Evolutionary conservation across 2,888 invertebrate genomes (phyloP).

Genomic region (Tenthredo distinguenda): DNA sequence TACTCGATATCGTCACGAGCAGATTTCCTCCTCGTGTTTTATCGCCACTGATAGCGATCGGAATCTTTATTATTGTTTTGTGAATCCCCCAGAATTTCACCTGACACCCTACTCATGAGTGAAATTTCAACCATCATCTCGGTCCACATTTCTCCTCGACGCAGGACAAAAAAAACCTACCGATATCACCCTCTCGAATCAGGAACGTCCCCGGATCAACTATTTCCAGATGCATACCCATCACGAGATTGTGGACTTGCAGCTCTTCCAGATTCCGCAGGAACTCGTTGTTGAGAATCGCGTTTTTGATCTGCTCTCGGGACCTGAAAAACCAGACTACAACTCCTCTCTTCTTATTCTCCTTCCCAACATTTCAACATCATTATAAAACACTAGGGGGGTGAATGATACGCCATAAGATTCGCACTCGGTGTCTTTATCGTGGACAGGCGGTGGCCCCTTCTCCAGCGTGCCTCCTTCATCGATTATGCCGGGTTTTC

Average conservation of each 20-base stretch:
- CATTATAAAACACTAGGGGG: too few species aligned
- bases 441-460: constrained; percentile 70
- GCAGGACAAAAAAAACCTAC: background rate
- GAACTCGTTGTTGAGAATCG: constrained; percentile 90
- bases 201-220: constrained; percentile 86
- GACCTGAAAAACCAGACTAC: constrained; percentile 78
- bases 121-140: background rate
- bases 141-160: background rate
- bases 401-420: background rate
- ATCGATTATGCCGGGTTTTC: constrained; percentile 73
- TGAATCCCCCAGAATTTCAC: background rate
- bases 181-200: constrained; percentile 81
- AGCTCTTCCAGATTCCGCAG: constrained; percentile 88
- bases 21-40: background rate
- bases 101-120: too few species aligned
- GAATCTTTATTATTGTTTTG: background rate
- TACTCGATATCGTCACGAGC: background rate
- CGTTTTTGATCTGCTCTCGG: constrained; percentile 83
- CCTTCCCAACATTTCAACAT: background rate
- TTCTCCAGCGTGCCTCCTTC: constrained; percentile 70
- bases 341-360: too few species aligned
- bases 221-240: constrained; percentile 88
- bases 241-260: constrained; percentile 88
- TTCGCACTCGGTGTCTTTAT: constrained; percentile 69
- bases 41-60: background rate